Percentiles rank a stretch among this genome's conserved stretches.
Evolutionary conservation across 35 echinoderm and acorn worm species (phyloP).

Genomic region (Patiria miniata): DNA sequence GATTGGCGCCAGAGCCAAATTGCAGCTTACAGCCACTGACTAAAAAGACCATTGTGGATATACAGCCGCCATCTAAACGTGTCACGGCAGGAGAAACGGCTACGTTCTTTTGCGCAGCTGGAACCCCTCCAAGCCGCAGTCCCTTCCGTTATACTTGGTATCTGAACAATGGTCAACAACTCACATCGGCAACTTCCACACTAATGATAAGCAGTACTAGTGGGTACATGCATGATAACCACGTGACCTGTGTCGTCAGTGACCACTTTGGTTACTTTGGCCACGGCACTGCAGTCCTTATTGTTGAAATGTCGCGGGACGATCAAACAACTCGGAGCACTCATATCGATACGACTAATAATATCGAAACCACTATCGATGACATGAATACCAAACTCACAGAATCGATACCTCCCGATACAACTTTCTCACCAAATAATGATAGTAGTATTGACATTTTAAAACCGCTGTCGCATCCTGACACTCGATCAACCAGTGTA

Average conservation of each 20-base stretch:
- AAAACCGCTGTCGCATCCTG: not conserved
- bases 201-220: not conserved
- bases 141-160: not conserved
- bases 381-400: not conserved
- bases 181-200: not conserved
- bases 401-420: not conserved
- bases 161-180: not conserved
- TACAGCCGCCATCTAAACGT: not conserved
- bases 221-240: not conserved
- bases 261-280: not conserved
- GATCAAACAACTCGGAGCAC: not conserved
- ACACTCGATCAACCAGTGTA: not conserved
- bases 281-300: not conserved
- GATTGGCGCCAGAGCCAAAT: not conserved
- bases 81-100: not conserved
- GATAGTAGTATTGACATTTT: not conserved
- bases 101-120: not conserved
- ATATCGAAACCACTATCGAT: not conserved
- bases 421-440: not conserved
- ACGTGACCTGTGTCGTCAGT: not conserved
- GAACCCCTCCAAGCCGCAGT: not conserved
- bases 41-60: not conserved
- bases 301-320: not conserved
- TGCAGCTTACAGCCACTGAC: not conserved
- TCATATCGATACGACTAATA: too few relatives aligned